Evolutionary conservation across 2,888 invertebrate species (phyloP), one percentile per base, ranked within the genome.

Genomic region (Scaptomyza caliginosa): DNA sequence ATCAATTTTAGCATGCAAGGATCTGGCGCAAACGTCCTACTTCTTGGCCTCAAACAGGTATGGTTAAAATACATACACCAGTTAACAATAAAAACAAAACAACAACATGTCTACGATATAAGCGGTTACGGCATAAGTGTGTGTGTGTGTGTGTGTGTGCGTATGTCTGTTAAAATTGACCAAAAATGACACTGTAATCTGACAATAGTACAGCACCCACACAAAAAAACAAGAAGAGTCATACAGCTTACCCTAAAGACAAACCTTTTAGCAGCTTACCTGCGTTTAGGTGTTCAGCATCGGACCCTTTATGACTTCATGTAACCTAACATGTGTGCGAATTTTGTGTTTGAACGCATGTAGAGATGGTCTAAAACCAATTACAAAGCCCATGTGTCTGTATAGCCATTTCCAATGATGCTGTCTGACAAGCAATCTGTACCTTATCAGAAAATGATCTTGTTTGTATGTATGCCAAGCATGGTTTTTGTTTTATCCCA

Each of bases 41-140:
- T 98, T 98, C 93, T 96, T 99, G 95, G 99, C 99, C 74, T 99
- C 99, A 50, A 99, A 99, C 93, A 96, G 96, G 96, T 96, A 90
- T 90, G 89, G 77, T 42, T 57, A 46, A 45, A n/a, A 55, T 11
- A 11, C 19, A 19, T 19, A 39, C 38, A 16, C 3, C 39, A 40
- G 16, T 8, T 36, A 39, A 30, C n/a, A 11, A 30, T 4, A 32
- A 5, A 13, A 13, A 32, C 2, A 13, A 13, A 13, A 32, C n/a
- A n/a, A 13, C 23, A 13, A n/a, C 30, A 32, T 39, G 10, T 30
- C 11, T 50, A 43, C 28, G 17, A 11, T 52, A 17, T 36, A 16
- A 34, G 13, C 30, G 8, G 1, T 13, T 10, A 26, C 17, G 10
- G n/a, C 21, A 28, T 36, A 26, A 50, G 11, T 30, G 30, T 23